These are phyloP conservation scores for Drosophila anomelani DNA, from an alignment of 2,888 invertebrate genomes.

Conservation along the genomic window DNA sequence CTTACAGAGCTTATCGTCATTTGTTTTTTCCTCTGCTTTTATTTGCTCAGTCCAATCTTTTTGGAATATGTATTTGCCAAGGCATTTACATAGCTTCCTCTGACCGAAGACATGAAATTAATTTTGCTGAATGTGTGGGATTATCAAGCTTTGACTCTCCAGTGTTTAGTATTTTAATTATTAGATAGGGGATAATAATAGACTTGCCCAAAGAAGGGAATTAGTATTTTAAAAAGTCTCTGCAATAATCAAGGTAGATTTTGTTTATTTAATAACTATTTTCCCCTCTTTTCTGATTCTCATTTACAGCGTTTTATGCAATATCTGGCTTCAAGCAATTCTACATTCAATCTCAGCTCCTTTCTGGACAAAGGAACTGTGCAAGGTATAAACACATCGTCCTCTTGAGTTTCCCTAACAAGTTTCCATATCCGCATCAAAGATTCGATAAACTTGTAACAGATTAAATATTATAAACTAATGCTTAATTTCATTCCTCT, in stretches of 20 bases:
- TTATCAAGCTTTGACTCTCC: neutral
- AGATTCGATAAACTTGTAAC: slow-evolving; percentile 3
- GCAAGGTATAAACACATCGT: slow-evolving; percentile 90
- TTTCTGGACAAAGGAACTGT: slow-evolving; percentile 99
- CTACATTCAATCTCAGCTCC: slow-evolving; percentile 98
- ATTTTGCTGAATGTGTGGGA: neutral
- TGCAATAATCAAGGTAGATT: neutral
- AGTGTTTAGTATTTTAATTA: neutral
- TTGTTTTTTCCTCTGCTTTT: slow-evolving; percentile 20
- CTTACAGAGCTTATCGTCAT: slow-evolving; percentile 31
- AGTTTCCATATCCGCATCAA: slow-evolving; percentile 2
- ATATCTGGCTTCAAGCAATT: slow-evolving; percentile 99
- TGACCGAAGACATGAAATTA: slow-evolving; percentile 1
- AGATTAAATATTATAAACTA: slow-evolving; percentile 34
- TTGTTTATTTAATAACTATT: neutral
- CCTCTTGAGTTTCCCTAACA: slow-evolving; percentile 8
- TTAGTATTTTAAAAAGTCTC: too few species aligned
- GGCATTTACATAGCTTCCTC: slow-evolving; percentile 22
- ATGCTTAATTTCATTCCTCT: slow-evolving; percentile 52
- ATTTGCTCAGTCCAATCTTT: slow-evolving; percentile 32
- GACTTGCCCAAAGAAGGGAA: neutral
- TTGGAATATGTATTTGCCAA: slow-evolving; percentile 27
- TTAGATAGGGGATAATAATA: neutral
- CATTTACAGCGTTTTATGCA: slow-evolving; percentile 97
- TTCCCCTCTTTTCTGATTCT: neutral